Percentiles rank a stretch among this genome's conserved stretches.
Conservation (phyloP, 2,797 vertebrate species). For the Falco peregrinus region DNA sequence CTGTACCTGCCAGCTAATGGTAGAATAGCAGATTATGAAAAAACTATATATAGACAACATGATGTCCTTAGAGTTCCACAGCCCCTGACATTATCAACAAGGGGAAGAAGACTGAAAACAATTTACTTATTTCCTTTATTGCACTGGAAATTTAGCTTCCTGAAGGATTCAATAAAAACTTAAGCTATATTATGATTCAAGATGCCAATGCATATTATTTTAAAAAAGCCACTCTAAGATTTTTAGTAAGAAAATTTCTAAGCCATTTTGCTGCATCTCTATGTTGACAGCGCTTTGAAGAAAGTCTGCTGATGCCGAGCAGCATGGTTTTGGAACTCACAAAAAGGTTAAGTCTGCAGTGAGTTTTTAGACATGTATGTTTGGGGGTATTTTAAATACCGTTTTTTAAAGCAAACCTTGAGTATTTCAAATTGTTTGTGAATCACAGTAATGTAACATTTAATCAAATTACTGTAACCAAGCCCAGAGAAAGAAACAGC, state of each 20-base stretch:
- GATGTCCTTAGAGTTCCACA: background rate
- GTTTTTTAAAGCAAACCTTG: background rate
- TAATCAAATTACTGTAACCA: conserved; percentile 5
- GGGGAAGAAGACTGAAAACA: rapidly evolving
- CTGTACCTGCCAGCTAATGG: background rate
- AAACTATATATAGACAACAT: background rate
- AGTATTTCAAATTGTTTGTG: background rate
- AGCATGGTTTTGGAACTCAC: background rate
- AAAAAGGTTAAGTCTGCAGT: background rate
- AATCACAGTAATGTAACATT: background rate
- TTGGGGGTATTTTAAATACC: background rate
- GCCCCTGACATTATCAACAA: background rate
- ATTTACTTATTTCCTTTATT: background rate
- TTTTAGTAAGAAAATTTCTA: background rate
- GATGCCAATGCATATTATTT: background rate
- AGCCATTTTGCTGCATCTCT: background rate
- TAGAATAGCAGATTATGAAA: background rate
- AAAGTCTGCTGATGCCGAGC: background rate
- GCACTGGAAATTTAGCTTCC: background rate
- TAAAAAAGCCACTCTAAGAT: background rate
- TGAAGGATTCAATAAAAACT: background rate
- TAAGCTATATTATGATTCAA: background rate
- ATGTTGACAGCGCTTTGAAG: background rate
- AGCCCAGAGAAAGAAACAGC: background rate
- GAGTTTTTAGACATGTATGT: background rate